These are phyloP conservation scores for Hirtodrosophila trivittata DNA, from an alignment of 2,888 invertebrate species.

Conservation along the genomic window DNA sequence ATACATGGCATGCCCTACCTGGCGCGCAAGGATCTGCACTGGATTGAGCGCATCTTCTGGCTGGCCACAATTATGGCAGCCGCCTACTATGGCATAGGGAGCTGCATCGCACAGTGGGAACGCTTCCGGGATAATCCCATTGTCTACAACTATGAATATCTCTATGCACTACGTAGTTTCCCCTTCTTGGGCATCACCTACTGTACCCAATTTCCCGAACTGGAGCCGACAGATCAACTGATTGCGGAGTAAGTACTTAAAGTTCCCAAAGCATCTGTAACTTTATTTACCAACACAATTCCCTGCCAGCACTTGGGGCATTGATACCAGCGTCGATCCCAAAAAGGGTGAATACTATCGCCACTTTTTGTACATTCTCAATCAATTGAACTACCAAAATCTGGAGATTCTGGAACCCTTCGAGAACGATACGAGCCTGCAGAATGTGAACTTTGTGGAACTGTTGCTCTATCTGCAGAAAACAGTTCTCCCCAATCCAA, in stretches of 20 bases:
- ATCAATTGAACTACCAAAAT: constrained; percentile 62
- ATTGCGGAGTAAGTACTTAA: constrained; percentile 70
- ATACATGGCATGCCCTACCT: constrained; percentile 81
- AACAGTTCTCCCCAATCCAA: constrained; percentile 22
- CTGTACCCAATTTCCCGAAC: constrained; percentile 83
- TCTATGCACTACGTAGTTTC: constrained; percentile 84
- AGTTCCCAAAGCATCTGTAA: too few species aligned
- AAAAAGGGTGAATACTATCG: constrained; percentile 69
- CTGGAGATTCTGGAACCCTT: constrained; percentile 63
- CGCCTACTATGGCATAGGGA: constrained; percentile 66
- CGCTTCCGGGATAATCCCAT: constrained; percentile 85
- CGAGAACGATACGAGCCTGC: constrained; percentile 68
- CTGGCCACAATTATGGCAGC: constrained; percentile 58
- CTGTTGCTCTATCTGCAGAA: constrained; percentile 45
- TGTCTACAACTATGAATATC: constrained; percentile 85
- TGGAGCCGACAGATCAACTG: constrained; percentile 71
- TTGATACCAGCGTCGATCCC: constrained; percentile 16
- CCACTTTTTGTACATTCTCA: constrained; percentile 65
- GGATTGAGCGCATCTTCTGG: constrained; percentile 80
- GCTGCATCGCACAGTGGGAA: constrained; percentile 80
- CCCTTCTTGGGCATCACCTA: constrained; percentile 85
- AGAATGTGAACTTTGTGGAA: constrained; percentile 60
- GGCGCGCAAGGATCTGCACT: constrained; percentile 72
- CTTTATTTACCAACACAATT: background rate
- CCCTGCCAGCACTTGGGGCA: constrained; percentile 57